phyloP scores from a whole-genome alignment of 2,113 vertebrate species.

The Poeciliopsis turrubarensis region DNA sequence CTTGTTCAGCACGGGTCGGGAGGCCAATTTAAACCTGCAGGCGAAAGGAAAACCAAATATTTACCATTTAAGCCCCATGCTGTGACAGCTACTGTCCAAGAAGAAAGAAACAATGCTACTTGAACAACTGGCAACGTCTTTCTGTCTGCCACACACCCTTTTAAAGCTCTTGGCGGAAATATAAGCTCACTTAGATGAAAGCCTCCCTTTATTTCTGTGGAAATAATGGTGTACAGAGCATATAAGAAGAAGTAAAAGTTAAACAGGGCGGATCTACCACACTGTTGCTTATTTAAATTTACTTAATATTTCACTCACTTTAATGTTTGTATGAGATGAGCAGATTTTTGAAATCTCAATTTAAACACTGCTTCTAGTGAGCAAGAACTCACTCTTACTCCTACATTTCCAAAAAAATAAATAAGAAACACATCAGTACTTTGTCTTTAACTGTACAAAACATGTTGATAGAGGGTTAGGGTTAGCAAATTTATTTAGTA shows the following conservation, averaged over 20 bases:
- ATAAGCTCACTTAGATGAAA: slow-evolving; percentile 31
- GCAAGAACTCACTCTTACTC: slow-evolving; percentile 51
- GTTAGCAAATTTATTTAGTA: too few relatives aligned
- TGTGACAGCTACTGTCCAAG: slow-evolving; percentile 21
- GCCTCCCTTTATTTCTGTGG: neutral
- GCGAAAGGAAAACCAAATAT: slow-evolving; percentile 14
- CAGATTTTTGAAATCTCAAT: slow-evolving; percentile 5
- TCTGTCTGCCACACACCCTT: slow-evolving; percentile 18
- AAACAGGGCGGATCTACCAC: neutral
- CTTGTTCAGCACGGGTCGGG: slow-evolving; percentile 39
- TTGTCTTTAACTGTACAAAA: neutral
- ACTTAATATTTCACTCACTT: neutral
- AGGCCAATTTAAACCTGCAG: slow-evolving; percentile 17
- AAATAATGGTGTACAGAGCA: slow-evolving; percentile 13
- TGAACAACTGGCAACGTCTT: slow-evolving; percentile 22
- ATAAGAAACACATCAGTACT: neutral
- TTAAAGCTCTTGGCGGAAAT: slow-evolving; percentile 19
- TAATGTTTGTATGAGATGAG: neutral
- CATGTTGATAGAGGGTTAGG: too few relatives aligned
- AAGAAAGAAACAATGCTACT: slow-evolving; percentile 36
- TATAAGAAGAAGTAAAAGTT: slow-evolving; percentile 4
- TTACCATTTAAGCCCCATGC: slow-evolving; percentile 35
- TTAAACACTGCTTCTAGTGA: slow-evolving; percentile 25
- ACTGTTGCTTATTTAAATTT: neutral
- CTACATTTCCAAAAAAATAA: slow-evolving; percentile 31